These are phyloP conservation scores for Gymnoscopelus microlampas DNA, from an alignment of 2,797 vertebrate genomes.

Conservation along the genomic window DNA sequence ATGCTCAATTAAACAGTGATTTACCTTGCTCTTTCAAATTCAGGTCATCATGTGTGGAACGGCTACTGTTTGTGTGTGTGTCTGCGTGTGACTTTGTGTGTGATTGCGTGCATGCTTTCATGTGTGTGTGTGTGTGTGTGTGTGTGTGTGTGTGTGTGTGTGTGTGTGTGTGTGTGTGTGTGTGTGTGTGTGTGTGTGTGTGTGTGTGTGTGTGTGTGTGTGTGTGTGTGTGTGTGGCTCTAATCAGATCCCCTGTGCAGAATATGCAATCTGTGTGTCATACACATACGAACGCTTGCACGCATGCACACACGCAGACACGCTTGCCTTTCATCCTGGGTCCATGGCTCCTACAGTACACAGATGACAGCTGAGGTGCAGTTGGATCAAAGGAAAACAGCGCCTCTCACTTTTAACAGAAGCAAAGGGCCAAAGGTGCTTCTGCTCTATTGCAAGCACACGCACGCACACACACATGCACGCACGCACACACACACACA, in stretches of 20 bases:
- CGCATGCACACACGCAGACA: background rate
- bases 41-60: constrained; percentile 74
- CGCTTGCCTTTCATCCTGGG: constrained; percentile 48
- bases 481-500: background rate
- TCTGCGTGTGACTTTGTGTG: background rate
- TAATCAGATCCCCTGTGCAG: too few species aligned
- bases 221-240: constrained; percentile 16
- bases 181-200: constrained; percentile 22
- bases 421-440: constrained; percentile 20
- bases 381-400: constrained; percentile 26
- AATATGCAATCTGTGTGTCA: constrained; percentile 55
- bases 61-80: constrained; percentile 55
- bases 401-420: constrained; percentile 31
- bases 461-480: background rate
- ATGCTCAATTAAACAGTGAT: constrained; percentile 67
- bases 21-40: constrained; percentile 70
- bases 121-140: constrained; percentile 17
- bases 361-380: constrained; percentile 42
- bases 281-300: too few species aligned
- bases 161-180: constrained; percentile 24
- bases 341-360: constrained; percentile 44
- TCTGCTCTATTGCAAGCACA: background rate
- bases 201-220: constrained; percentile 30
- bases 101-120: background rate
- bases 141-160: constrained; percentile 29